Evolutionary conservation across 2,113 vertebrate species (phyloP), one percentile per base, ranked within the genome.

Genomic region (Naja naja): DNA sequence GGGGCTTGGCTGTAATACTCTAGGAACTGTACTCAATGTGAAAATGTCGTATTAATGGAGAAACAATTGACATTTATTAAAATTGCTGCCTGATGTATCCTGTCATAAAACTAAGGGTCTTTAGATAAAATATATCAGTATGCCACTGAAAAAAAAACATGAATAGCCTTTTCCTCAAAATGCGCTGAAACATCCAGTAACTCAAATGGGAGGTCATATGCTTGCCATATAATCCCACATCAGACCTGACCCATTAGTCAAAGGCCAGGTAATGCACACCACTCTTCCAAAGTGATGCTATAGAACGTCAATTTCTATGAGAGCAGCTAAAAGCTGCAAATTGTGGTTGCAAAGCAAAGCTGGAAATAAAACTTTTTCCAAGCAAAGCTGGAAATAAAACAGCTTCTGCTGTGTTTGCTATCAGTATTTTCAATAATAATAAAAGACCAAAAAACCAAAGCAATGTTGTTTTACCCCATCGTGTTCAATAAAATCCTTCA

Each of bases 31-130:
- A 88, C 22, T 60, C 86, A 74, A 64, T 89, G 87, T 74, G 34
- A 88, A 74, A 88, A 55, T 92, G 87, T 49, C 87, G 14, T 92
- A 60, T 92, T 92, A 92, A 88, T 74, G 74, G 47, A 92, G 58
- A 30, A 87, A 74, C 12, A 34, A 89, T 88, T 88, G 87, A 54
- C 91, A 92, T 92, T 55, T 92, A 45, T 74, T 92, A 89, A 88
- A 89, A 92, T 69, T 92, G 85, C 91, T 92, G 85, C 91, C 55
- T 92, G 85, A 64, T 87, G 47, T 88, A 69, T 58, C 12, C 56
- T 43, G n/a, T 30, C n/a, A 60, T 92, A 92, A 92, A 92, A n/a
- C n/a, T 69, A 88, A 69, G n/a, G 45, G 30, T 49, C n/a, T 43
- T 60, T 88, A 34, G 86, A 88, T 53, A 69, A 88, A 88, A 64